Evolutionary conservation across 2,888 invertebrate species (phyloP).

Genomic region (Sycophila texana): DNA sequence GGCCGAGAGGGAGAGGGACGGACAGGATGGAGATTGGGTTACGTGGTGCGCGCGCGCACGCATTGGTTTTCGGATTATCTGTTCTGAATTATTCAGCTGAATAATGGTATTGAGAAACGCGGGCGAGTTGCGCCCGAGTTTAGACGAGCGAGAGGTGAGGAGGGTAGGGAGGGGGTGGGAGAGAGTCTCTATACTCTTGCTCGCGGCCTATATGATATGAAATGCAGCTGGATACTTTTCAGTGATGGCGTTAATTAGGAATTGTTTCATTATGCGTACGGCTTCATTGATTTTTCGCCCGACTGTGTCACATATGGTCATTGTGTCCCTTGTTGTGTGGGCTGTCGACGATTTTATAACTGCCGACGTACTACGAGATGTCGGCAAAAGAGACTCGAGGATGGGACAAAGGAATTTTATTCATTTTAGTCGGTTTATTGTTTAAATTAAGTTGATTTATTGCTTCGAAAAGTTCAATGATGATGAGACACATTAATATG

Average conservation of each 20-base stretch:
- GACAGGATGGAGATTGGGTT: slow-evolving; percentile 1
- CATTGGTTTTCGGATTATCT: slow-evolving; percentile 2
- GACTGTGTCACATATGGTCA: neutral
- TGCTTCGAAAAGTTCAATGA: too few species aligned
- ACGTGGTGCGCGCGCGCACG: neutral
- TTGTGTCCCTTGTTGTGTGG: too few species aligned
- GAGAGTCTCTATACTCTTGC: too few species aligned
- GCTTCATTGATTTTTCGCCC: neutral
- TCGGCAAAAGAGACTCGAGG: too few species aligned
- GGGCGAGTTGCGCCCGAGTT: neutral
- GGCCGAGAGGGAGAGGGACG: neutral
- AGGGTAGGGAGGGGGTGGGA: too few species aligned
- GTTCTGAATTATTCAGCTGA: slow-evolving; percentile 1
- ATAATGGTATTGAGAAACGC: neutral
- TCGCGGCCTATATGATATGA: neutral
- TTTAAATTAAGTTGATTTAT: too few species aligned
- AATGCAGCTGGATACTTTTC: neutral
- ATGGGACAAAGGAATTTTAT: too few species aligned
- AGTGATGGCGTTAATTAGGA: neutral
- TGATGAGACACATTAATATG: too few species aligned
- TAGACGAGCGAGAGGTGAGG: neutral
- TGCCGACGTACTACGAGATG: too few species aligned
- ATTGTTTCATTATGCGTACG: neutral
- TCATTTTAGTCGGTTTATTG: too few species aligned
- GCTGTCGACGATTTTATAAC: too few species aligned